These are phyloP conservation scores for Sprattus sprattus DNA, from an alignment of 2,113 vertebrate species.

Conservation along the genomic window DNA sequence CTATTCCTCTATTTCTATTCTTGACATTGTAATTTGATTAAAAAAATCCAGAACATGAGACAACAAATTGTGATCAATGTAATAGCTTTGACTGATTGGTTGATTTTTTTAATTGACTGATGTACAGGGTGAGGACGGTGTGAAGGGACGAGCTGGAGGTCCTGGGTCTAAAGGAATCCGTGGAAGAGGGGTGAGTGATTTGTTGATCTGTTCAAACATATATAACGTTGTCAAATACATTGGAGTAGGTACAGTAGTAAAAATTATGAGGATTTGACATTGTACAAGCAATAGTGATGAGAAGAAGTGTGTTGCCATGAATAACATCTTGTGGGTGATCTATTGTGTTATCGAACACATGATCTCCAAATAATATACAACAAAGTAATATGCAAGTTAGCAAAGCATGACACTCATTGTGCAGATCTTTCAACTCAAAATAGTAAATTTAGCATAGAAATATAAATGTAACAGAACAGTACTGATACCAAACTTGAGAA, in stretches of 20 bases:
- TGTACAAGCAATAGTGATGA: neutral
- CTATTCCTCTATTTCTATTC: neutral
- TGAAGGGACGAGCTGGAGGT: slow-evolving; percentile 67
- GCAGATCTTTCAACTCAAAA: too few species aligned
- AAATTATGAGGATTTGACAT: too few species aligned
- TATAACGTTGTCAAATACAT: neutral
- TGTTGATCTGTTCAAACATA: neutral
- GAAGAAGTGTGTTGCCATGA: neutral
- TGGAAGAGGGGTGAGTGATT: slow-evolving; percentile 74
- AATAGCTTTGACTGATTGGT: neutral
- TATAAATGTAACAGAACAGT: too few species aligned
- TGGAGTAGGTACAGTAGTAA: neutral
- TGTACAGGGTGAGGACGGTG: slow-evolving; percentile 79
- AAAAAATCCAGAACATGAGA: too few species aligned
- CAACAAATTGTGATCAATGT: neutral
- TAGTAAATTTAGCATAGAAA: too few species aligned
- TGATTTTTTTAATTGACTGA: neutral
- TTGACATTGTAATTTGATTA: neutral
- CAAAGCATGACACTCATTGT: too few species aligned
- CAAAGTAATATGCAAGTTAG: too few species aligned
- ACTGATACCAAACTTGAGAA: too few species aligned
- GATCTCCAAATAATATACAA: too few species aligned
- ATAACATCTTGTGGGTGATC: neutral
- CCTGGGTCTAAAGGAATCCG: slow-evolving; percentile 75
- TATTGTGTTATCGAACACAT: neutral